Evolutionary conservation across 2,113 vertebrate species (phyloP).

Genomic region (Lonchura striata): DNA sequence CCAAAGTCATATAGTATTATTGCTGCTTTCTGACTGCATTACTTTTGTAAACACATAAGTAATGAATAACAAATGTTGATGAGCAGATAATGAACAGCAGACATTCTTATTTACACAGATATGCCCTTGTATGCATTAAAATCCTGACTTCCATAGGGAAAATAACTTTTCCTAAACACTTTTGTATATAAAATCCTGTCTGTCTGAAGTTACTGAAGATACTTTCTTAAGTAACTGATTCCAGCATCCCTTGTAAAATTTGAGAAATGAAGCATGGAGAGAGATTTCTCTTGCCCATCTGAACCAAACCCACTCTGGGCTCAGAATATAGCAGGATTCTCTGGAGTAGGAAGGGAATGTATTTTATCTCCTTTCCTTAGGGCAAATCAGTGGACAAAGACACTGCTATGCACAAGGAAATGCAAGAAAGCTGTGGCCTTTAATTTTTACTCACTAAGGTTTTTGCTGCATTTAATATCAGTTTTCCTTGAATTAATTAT

Average conservation of each 20-base stretch:
- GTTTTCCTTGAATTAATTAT: neutral
- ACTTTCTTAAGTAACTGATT: conserved; percentile 56
- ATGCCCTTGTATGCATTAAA: conserved; percentile 39
- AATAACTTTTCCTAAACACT: conserved; percentile 49
- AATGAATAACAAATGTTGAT: conserved; percentile 61
- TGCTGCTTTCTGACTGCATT: conserved; percentile 44
- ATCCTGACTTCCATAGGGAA: conserved; percentile 21
- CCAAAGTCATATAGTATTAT: conserved; percentile 35
- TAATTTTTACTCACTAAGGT: neutral
- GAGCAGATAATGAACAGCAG: conserved; percentile 60
- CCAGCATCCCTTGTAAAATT: conserved; percentile 41
- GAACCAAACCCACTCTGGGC: neutral
- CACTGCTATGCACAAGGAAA: neutral
- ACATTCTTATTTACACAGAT: conserved; percentile 55
- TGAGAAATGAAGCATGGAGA: conserved; percentile 28
- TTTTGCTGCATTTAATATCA: neutral
- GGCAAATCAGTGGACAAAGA: conserved; percentile 57
- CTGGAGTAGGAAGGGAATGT: neutral
- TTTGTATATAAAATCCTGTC: conserved; percentile 35
- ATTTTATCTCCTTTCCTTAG: conserved; percentile 39
- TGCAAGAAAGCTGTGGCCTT: neutral
- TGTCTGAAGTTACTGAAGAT: conserved; percentile 52
- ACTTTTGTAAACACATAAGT: conserved; percentile 51
- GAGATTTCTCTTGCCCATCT: conserved; percentile 7
- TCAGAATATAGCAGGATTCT: neutral